These are phyloP conservation scores for Papilio aristodemus DNA, from an alignment of 1,140 invertebrate species.

Conservation along the genomic window DNA sequence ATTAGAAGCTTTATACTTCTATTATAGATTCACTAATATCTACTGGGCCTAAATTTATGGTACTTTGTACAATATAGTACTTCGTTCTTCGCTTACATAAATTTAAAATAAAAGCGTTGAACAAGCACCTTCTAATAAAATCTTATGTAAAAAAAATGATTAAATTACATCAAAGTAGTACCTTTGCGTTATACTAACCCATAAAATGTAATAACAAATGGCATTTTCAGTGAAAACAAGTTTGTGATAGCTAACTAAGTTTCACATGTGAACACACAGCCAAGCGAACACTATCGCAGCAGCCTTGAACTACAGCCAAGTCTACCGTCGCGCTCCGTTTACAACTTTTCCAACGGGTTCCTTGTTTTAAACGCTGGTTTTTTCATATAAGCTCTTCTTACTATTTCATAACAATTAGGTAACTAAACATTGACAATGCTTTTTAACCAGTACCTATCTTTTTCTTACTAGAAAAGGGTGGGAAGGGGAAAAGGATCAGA, in stretches of 20 bases:
- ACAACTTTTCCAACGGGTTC: background rate
- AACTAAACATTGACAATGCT: background rate
- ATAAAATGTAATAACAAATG: background rate
- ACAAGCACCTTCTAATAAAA: too few relatives aligned
- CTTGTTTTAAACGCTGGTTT: constrained; percentile 7
- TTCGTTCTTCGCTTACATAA: too few relatives aligned
- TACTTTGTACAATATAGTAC: too few relatives aligned
- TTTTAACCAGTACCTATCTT: background rate
- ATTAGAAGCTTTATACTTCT: too few relatives aligned
- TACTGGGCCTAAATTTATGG: too few relatives aligned
- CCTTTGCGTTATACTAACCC: background rate
- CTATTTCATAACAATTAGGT: constrained; percentile 3
- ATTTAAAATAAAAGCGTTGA: too few relatives aligned
- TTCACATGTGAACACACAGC: background rate
- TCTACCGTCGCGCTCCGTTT: background rate
- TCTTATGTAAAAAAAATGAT: too few relatives aligned
- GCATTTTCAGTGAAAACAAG: background rate
- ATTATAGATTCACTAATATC: too few relatives aligned
- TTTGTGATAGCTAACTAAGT: background rate
- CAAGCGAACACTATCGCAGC: background rate
- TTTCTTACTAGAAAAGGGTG: too few relatives aligned
- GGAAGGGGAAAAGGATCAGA: too few relatives aligned
- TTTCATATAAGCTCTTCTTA: background rate
- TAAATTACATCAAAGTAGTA: background rate
- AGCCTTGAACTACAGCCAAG: constrained; percentile 19